Conservation (phyloP, 2,797 vertebrate species). For the Sebastolobus altivelis region DNA sequence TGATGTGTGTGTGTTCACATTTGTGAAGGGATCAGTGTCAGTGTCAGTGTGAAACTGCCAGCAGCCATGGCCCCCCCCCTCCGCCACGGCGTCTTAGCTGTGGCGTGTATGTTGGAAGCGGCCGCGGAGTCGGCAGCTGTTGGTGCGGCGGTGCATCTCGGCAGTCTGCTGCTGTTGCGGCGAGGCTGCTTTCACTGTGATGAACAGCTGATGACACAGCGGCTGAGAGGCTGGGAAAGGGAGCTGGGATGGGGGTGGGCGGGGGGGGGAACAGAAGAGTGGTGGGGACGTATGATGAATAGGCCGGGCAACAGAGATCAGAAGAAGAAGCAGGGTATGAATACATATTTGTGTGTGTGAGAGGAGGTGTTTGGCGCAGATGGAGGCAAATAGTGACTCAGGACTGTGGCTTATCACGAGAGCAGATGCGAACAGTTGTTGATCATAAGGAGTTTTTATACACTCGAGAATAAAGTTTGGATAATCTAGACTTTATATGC, state of each 20-base stretch:
- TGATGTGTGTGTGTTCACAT: conserved; percentile 13
- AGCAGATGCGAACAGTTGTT: conserved; percentile 18
- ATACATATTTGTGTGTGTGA: conserved; percentile 24
- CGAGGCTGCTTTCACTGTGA: conserved; percentile 38
- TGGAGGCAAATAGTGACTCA: conserved; percentile 13
- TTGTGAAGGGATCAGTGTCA: conserved; percentile 13
- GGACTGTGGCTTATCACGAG: conserved; percentile 4
- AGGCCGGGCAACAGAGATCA: conserved; percentile 12
- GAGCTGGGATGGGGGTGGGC: too few species aligned
- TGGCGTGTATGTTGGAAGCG: not conserved
- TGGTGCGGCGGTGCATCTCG: not conserved
- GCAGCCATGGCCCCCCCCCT: not conserved
- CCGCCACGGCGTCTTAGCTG: not conserved
- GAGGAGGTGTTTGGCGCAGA: conserved; percentile 16
- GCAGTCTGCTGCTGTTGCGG: conserved; percentile 22
- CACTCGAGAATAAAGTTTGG: not conserved
- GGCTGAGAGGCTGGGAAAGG: conserved; percentile 10
- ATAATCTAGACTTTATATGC: not conserved
- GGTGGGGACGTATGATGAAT: conserved; percentile 25
- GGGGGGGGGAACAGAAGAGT: not conserved
- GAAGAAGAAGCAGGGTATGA: conserved; percentile 15
- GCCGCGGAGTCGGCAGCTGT: not conserved
- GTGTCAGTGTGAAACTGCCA: conserved; percentile 8
- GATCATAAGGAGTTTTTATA: conserved; percentile 10
- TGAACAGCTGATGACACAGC: conserved; percentile 49